These are phyloP conservation scores for Andrena bucephala DNA, from an alignment of 2,888 invertebrate genomes.

Conservation along the genomic window DNA sequence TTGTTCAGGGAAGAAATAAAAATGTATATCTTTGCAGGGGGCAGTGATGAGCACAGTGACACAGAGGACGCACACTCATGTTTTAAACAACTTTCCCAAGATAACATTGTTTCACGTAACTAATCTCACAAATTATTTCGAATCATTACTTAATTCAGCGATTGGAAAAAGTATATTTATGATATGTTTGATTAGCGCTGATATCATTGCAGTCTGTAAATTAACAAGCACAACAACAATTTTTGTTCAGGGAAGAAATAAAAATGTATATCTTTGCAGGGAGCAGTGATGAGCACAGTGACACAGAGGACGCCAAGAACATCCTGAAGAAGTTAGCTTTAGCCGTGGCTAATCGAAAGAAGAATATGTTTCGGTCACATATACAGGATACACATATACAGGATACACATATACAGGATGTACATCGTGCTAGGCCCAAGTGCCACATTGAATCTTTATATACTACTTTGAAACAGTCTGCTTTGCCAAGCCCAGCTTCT, in stretches of 20 bases:
- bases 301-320: conserved; percentile 90
- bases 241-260: not conserved
- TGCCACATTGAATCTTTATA: conserved; percentile 87
- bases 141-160: not conserved
- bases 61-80: no score
- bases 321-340: no score
- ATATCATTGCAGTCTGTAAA: not conserved
- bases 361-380: no score
- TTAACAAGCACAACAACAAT: not conserved
- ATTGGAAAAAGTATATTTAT: not conserved
- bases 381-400: no score
- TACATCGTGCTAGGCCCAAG: no score
- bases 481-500: conserved; percentile 86
- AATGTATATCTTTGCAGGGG: conserved; percentile 84
- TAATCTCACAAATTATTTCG: not conserved
- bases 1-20: not conserved
- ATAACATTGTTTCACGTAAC: not conserved
- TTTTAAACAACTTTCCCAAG: not conserved
- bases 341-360: no score
- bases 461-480: conserved; percentile 87
- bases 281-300: conserved; percentile 89
- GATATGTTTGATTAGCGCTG: not conserved
- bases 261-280: conserved; percentile 81
- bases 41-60: conserved; percentile 90
- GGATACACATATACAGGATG: no score